These are phyloP conservation scores for Argopecten irradians DNA, from an alignment of 1,140 invertebrate genomes.

Conservation along the genomic window DNA sequence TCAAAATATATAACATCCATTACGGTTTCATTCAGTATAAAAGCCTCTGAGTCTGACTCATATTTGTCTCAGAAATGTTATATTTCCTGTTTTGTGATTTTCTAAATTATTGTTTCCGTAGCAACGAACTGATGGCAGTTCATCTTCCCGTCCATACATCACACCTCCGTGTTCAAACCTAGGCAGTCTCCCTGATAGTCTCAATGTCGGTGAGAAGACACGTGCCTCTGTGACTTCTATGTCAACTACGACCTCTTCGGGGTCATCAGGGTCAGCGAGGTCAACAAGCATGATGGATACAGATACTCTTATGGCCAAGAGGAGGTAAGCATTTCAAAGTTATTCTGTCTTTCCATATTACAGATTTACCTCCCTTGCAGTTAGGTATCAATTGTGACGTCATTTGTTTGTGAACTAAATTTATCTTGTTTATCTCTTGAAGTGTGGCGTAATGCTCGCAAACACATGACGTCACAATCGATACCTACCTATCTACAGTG, in stretches of 20 bases:
- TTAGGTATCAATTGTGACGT: too few relatives aligned
- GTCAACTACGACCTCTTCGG: slow-evolving; percentile 57
- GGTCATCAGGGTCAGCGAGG: slow-evolving; percentile 51
- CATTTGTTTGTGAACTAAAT: too few relatives aligned
- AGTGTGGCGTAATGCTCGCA: neutral
- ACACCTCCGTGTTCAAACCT: slow-evolving; percentile 37
- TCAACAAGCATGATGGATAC: slow-evolving; percentile 77
- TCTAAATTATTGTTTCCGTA: neutral
- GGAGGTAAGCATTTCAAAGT: slow-evolving; percentile 77
- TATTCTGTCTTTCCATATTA: neutral
- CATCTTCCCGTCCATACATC: slow-evolving; percentile 32
- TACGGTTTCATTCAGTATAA: too few relatives aligned
- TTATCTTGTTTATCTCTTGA: neutral
- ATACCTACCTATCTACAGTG: neutral
- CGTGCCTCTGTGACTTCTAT: slow-evolving; percentile 60
- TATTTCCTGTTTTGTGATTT: neutral
- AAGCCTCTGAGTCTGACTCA: too few relatives aligned
- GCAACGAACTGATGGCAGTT: slow-evolving; percentile 30
- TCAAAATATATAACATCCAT: too few relatives aligned
- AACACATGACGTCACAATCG: neutral
- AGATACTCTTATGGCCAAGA: slow-evolving; percentile 85
- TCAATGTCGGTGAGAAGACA: slow-evolving; percentile 49
- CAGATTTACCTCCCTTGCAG: too few relatives aligned
- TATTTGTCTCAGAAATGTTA: too few relatives aligned
- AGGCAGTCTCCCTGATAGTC: slow-evolving; percentile 43